Percentiles rank a stretch among this genome's conserved stretches.
These are phyloP conservation scores for Drosophila fulvimacula DNA, from an alignment of 2,888 invertebrate genomes.

Conservation along the genomic window DNA sequence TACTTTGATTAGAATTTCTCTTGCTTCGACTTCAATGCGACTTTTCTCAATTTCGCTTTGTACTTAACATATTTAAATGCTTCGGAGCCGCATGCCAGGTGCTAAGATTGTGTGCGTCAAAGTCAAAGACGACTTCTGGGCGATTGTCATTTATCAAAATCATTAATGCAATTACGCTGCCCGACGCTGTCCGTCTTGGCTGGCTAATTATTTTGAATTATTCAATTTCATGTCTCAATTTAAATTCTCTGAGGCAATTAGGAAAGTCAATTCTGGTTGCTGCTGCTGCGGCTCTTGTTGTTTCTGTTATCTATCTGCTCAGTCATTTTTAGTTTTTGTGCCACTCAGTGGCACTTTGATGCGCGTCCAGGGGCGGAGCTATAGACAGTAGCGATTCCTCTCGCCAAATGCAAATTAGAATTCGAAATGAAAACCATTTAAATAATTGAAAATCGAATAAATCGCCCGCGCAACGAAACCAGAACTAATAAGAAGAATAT, in stretches of 20 bases:
- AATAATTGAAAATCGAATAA: conserved; percentile 81
- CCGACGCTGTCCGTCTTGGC: conserved; percentile 35
- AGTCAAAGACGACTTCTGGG: conserved; percentile 45
- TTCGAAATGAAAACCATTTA: conserved; percentile 76
- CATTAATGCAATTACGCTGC: conserved; percentile 78
- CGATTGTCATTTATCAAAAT: conserved; percentile 77
- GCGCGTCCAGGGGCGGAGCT: conserved; percentile 37
- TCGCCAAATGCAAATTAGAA: conserved; percentile 72
- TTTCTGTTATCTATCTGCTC: conserved; percentile 54
- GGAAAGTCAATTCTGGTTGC: conserved; percentile 58
- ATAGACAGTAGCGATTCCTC: background rate
- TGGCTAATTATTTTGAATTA: conserved; percentile 84
- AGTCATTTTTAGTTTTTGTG: conserved; percentile 68
- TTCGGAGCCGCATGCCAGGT: background rate
- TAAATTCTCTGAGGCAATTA: conserved; percentile 78
- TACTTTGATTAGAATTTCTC: background rate
- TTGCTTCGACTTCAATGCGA: background rate
- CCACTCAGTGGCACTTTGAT: conserved; percentile 75
- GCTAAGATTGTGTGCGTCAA: conserved; percentile 22
- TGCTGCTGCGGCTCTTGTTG: conserved; percentile 27
- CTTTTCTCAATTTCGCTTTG: background rate
- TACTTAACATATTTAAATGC: background rate
- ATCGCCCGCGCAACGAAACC: conserved; percentile 52
- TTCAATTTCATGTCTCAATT: conserved; percentile 84
- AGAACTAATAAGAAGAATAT: conserved; percentile 29